A percentile compares a stretch with the other conserved stretches of the same genome.
phyloP scores from a whole-genome alignment of 2,888 invertebrate genomes.

The Polydesmus complanatus region DNA sequence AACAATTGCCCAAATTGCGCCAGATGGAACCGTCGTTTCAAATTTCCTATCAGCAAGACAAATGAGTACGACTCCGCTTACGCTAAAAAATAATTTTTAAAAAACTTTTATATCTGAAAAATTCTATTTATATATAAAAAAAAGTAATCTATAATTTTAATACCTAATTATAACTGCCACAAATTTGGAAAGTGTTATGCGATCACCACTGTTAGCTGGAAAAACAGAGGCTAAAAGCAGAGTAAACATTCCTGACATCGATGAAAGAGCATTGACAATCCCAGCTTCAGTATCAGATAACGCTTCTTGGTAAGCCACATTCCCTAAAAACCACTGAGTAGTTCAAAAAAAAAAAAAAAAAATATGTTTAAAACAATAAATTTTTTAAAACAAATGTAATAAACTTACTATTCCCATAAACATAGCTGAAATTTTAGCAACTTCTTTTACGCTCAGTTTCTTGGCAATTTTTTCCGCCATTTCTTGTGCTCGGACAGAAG shows the following conservation, averaged over 20 bases:
- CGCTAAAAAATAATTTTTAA: conserved; percentile 46
- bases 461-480: conserved; percentile 58
- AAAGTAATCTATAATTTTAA: neutral
- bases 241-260: conserved; percentile 78
- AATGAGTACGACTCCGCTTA: conserved; percentile 63
- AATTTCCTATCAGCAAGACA: conserved; percentile 55
- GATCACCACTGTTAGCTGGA: conserved; percentile 65
- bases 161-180: conserved; percentile 48
- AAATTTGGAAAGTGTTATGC: conserved; percentile 71
- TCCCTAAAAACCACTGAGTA: conserved; percentile 89
- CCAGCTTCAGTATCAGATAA: conserved; percentile 68
- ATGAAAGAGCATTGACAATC: conserved; percentile 75
- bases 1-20: conserved; percentile 64
- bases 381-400: neutral
- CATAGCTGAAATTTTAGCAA: conserved; percentile 67
- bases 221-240: conserved; percentile 72
- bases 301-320: conserved; percentile 82
- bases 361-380: neutral
- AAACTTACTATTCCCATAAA: conserved; percentile 67
- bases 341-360: too few species aligned
- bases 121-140: neutral
- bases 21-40: conserved; percentile 53
- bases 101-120: neutral
- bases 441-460: conserved; percentile 56
- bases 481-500: conserved; percentile 70